Conservation (phyloP, 2,113 vertebrate species). For the Psammodynastes pulverulentus region DNA sequence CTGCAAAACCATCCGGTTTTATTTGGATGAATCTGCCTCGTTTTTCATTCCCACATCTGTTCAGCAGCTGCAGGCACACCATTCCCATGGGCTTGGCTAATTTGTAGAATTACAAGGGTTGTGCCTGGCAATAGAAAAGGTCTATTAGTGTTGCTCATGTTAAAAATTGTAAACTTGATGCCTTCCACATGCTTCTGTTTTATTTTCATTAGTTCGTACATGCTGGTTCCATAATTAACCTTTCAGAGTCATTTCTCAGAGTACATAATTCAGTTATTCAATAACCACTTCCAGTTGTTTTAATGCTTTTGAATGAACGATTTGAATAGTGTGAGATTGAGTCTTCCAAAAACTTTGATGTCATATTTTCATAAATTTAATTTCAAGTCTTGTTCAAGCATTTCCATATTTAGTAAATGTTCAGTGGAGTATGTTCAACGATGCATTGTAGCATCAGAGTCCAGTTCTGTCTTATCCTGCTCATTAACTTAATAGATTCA, state of each 20-base stretch:
- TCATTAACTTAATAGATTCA: background rate
- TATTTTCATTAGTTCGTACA: constrained; percentile 40
- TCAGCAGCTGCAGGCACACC: constrained; percentile 67
- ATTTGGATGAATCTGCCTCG: constrained; percentile 51
- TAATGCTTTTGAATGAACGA: background rate
- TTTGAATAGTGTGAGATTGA: background rate
- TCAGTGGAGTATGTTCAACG: background rate
- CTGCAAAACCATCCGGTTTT: constrained; percentile 41
- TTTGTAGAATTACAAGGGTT: constrained; percentile 72
- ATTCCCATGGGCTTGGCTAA: constrained; percentile 71
- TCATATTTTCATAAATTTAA: background rate
- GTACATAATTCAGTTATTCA: constrained; percentile 20
- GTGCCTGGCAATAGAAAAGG: constrained; percentile 65
- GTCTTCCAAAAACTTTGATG: background rate
- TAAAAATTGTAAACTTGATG: constrained; percentile 67
- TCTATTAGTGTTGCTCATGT: constrained; percentile 69
- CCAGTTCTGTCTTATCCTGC: background rate
- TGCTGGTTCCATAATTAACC: constrained; percentile 56
- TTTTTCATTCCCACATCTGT: constrained; percentile 62
- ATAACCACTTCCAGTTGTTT: constrained; percentile 14
- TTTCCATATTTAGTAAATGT: background rate
- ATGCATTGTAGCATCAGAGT: background rate
- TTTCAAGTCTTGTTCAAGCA: background rate
- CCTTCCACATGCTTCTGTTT: constrained; percentile 72
- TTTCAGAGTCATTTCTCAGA: constrained; percentile 51